phyloP scores from a whole-genome alignment of 2,888 invertebrate genomes.

The Parochlus steinenii region DNA sequence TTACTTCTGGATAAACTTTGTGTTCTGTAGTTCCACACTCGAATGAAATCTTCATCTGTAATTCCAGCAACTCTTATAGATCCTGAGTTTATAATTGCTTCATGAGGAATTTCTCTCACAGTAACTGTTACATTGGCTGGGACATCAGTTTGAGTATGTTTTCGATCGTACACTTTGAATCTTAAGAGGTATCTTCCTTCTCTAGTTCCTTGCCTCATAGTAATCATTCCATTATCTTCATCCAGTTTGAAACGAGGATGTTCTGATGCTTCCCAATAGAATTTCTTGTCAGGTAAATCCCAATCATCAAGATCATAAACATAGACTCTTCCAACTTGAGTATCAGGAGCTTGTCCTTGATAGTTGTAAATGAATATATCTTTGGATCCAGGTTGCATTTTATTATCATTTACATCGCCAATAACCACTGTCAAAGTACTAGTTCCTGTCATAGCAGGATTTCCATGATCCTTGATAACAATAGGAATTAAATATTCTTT shows the following conservation, averaged over 20 bases:
- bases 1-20: slow-evolving; percentile 73
- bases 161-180: slow-evolving; percentile 82
- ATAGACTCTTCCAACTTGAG: slow-evolving; percentile 87
- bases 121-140: slow-evolving; percentile 92
- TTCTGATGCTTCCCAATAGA: slow-evolving; percentile 80
- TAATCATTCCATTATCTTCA: slow-evolving; percentile 86
- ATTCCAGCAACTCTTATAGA: slow-evolving; percentile 86
- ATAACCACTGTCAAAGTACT: slow-evolving; percentile 92
- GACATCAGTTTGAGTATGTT: slow-evolving; percentile 88
- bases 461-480: slow-evolving; percentile 92
- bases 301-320: slow-evolving; percentile 97
- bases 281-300: slow-evolving; percentile 95
- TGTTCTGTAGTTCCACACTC: slow-evolving; percentile 85
- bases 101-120: slow-evolving; percentile 87
- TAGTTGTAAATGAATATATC: slow-evolving; percentile 97
- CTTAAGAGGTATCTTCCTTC: slow-evolving; percentile 70
- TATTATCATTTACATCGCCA: slow-evolving; percentile 95
- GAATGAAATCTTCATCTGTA: slow-evolving; percentile 90
- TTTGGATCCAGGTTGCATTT: slow-evolving; percentile 95
- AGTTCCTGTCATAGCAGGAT: slow-evolving; percentile 91
- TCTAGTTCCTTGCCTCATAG: slow-evolving; percentile 82
- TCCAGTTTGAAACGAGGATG: slow-evolving; percentile 79
- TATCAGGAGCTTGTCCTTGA: slow-evolving; percentile 75
- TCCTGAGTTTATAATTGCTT: slow-evolving; percentile 89
- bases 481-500: slow-evolving; percentile 95